Base-by-base conservation (phyloP, 2,888 invertebrate species). In the Acanthococcus lagerstroemiae region DNA sequence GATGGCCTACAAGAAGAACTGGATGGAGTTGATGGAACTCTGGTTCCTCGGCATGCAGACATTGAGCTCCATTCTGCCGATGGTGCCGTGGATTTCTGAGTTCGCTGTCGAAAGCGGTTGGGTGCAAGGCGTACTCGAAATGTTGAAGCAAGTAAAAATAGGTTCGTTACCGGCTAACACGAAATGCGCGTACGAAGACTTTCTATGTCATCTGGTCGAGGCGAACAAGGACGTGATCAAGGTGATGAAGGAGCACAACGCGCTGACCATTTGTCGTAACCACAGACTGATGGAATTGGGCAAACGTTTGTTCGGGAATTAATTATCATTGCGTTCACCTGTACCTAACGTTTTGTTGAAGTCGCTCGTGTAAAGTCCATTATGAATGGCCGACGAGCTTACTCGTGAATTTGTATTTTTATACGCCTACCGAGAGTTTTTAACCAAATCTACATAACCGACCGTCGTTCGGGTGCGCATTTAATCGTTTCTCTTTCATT, bases 21-120 rank as follows among this genome's bases (percentile, higher is more conserved):
- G 94, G 94, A 84, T 85, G 79, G 92, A 93, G 75, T 81, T 94
- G 67, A 88, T 87, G 75, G 94, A 94, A 74, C 78, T 94, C 15
- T 94, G 94, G 94, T 94, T 92, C 76, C 79, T 94, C 68, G 93
- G 93, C 22, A 91, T 94, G 90, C 93, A 93, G 76, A 92, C 93
- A 1, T 86, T 94, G 81, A 85, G 90, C 73, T 84, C 86, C 30
- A 85, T 92, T 0, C 77, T 93, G 46, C 84, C 88, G 19, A 82
- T 85, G 68, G 83, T 92, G 68, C 90, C 91, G 3, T 92, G 92
- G 92, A 84, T 92, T 69, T 89, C 90, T 0, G 90, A 92, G 73
- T 92, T 92, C 77, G 87, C 90, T 4, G 85, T 93, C 68, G 93
- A 93, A 73, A 91, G 91, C 74, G 93, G 93, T n/a, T 94, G 93